Evolutionary conservation across 2,797 vertebrate genomes (phyloP).

Genomic region (Gadopsis bispinosus): DNA sequence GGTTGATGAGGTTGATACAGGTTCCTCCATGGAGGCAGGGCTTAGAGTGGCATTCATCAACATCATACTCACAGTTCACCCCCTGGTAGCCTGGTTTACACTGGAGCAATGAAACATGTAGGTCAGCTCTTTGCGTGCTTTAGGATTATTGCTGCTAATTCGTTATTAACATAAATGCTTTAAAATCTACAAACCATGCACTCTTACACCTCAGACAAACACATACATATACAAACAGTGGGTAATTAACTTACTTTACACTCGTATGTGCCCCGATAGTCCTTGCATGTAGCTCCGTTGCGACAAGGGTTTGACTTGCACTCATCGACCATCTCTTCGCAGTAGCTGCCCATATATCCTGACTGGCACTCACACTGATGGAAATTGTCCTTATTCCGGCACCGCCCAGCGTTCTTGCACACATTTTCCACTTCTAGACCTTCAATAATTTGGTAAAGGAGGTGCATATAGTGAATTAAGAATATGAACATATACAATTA

Average conservation of each 20-base stretch:
- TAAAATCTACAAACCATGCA: constrained; percentile 1
- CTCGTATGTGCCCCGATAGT: constrained; percentile 90
- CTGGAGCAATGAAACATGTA: constrained; percentile 70
- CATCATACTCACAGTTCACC: constrained; percentile 94
- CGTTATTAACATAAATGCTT: not conserved
- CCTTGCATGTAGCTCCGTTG: constrained; percentile 91
- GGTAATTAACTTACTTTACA: constrained; percentile 85
- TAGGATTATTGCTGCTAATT: not conserved
- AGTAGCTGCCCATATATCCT: constrained; percentile 93
- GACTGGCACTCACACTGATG: constrained; percentile 90
- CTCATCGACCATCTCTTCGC: constrained; percentile 89
- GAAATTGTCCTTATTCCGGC: constrained; percentile 84
- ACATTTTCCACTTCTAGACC: constrained; percentile 83
- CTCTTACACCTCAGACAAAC: not conserved
- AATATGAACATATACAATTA: not conserved
- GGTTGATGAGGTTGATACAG: constrained; percentile 93
- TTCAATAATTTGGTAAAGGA: constrained; percentile 62
- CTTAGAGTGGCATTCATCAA: constrained; percentile 93
- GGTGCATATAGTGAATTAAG: not conserved
- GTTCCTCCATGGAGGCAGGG: constrained; percentile 92
- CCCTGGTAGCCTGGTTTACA: constrained; percentile 94
- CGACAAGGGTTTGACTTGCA: constrained; percentile 92
- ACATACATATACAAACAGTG: not conserved
- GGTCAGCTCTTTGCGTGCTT: constrained; percentile 9
- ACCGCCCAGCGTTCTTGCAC: constrained; percentile 89